Evolutionary conservation across 2,888 invertebrate species (phyloP).

Genomic region (Orthosia gothica): DNA sequence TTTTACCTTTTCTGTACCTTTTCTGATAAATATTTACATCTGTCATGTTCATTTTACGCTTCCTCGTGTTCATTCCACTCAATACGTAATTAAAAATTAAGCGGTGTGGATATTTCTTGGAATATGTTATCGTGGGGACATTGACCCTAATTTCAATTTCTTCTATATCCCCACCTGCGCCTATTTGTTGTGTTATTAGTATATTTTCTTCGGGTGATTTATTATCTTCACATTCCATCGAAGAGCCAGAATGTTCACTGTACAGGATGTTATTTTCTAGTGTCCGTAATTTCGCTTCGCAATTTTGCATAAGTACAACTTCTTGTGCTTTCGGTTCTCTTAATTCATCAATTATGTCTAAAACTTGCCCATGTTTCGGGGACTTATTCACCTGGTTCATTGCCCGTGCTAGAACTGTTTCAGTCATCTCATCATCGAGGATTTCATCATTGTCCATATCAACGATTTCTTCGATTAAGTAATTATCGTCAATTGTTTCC

Average conservation of each 20-base stretch:
- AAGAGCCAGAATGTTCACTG: not conserved
- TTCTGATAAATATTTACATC: conserved; percentile 74
- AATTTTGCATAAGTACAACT: not conserved
- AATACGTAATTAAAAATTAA: conserved; percentile 22
- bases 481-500: conserved; percentile 16
- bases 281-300: not conserved
- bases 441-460: conserved; percentile 40
- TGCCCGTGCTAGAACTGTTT: conserved; percentile 7
- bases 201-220: conserved; percentile 40
- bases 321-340: not conserved
- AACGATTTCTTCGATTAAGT: conserved; percentile 36
- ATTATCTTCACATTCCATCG: conserved; percentile 68
- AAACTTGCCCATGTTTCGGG: not conserved
- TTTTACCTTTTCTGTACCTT: conserved; percentile 84
- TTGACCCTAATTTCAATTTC: conserved; percentile 72
- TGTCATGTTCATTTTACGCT: conserved; percentile 79
- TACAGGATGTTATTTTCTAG: not conserved
- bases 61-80: conserved; percentile 48
- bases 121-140: conserved; percentile 80
- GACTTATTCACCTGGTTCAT: not conserved
- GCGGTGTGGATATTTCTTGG: conserved; percentile 49
- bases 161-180: conserved; percentile 56
- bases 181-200: conserved; percentile 60
- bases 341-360: not conserved
- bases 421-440: conserved; percentile 39